Base-by-base conservation (phyloP, 2,797 vertebrate species). In the Amniataba percoides region DNA sequence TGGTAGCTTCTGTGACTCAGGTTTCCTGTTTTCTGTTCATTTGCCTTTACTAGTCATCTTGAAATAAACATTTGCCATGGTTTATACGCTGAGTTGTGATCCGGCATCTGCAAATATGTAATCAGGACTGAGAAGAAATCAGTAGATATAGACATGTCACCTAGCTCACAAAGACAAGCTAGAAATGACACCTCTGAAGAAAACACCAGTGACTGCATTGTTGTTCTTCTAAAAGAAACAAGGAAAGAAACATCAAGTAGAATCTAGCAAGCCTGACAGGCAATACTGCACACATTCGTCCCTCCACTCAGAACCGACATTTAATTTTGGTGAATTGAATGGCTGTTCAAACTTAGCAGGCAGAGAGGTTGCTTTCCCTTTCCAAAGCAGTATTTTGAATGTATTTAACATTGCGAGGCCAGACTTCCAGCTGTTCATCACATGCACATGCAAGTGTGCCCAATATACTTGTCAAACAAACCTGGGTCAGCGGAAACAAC, bases 21-120 rank as follows among this genome's bases (percentile, higher is more conserved):
- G 36, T 74, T 31, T 57, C 69, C 71, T 71, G 58, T 81, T 83
- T 83, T 86, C 64, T 67, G 71, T 88, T 84, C 80, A 90, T 92
- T 92, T 90, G 87, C 84, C 42, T 83, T 83, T 52, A 71, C 67
- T 88, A 85, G 88, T 88, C 86, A 89, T 76, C 81, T 59, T 74
- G 46, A 91, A 91, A 91, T 90, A 93, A 92, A 94, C 92, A 93
- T 87, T 83, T 79, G 69, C 61, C 8, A 21, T 14, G 72, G 83
- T 91, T 88, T 90, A 65, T 70, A 74, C 55, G 74, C 31, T 21
- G 13, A 25, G 45, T 71, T 74, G 64, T 43, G 45, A 71, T 82
- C 69, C 81, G 85, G 72, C 46, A 67, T 78, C 62, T 11, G 48
- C 55, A 84, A 70, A 80, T 76, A 59, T 77, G 58, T 52, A 84